A percentile compares a stretch with the other conserved stretches of the same genome.
These are phyloP conservation scores for Pagetopsis macropterus DNA, from an alignment of 2,797 vertebrate species.

Conservation along the genomic window DNA sequence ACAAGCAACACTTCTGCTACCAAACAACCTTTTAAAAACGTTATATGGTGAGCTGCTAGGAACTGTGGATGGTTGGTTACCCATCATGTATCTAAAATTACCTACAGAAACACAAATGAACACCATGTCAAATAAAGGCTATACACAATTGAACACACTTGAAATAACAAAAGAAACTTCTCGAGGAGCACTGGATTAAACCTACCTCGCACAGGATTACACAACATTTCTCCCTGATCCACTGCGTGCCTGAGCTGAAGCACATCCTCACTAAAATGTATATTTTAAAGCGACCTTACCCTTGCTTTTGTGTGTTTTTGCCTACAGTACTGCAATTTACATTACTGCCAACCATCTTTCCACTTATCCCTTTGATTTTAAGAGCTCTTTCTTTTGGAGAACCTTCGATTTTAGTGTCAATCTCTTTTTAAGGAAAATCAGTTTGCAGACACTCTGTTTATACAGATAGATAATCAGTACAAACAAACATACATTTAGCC, in stretches of 20 bases:
- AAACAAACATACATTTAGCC: background rate
- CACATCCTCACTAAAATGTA: conserved; percentile 18
- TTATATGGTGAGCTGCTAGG: conserved; percentile 28
- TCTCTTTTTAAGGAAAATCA: background rate
- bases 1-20: conserved; percentile 35
- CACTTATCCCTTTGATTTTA: background rate
- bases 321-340: background rate
- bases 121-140: conserved; percentile 1
- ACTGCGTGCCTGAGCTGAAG: conserved; percentile 29
- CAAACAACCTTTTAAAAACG: conserved; percentile 14
- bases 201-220: conserved; percentile 51
- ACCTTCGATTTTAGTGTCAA: background rate
- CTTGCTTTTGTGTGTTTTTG: conserved; percentile 16
- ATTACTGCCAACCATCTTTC: background rate
- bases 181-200: conserved; percentile 52
- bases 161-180: conserved; percentile 27
- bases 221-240: conserved; percentile 19
- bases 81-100: conserved; percentile 5
- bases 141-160: conserved; percentile 9
- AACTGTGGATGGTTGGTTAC: conserved; percentile 16
- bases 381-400: background rate
- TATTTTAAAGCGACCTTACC: conserved; percentile 26
- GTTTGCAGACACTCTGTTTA: no score
- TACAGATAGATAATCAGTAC: conserved; percentile 5
- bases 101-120: conserved; percentile 17